Evolutionary conservation across 2,797 vertebrate species (phyloP).

Genomic region (Heterohyrax brucei): DNA sequence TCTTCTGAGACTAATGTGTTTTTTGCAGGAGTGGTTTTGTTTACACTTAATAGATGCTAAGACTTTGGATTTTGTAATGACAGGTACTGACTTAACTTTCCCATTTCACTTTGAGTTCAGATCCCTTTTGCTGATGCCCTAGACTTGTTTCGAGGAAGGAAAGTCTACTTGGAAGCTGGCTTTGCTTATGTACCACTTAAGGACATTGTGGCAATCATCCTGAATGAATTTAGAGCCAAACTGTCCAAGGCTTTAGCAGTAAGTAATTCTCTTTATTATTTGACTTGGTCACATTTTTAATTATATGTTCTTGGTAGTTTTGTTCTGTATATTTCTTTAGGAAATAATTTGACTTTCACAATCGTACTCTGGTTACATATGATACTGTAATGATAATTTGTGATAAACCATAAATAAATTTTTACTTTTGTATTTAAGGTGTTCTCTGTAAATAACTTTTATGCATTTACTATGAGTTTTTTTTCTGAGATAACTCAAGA

Average conservation of each 20-base stretch:
- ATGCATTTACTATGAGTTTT: not conserved
- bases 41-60: not conserved
- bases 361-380: slow-evolving; percentile 50
- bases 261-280: slow-evolving; percentile 89
- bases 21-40: slow-evolving; percentile 54
- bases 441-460: not conserved
- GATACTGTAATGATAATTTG: not conserved
- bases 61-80: slow-evolving; percentile 23
- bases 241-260: slow-evolving; percentile 98
- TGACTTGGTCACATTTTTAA: not conserved
- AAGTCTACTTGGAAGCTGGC: slow-evolving; percentile 95
- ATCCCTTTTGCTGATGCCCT: slow-evolving; percentile 97
- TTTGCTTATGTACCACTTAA: slow-evolving; percentile 96
- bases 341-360: slow-evolving; percentile 60
- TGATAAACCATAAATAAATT: not conserved
- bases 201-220: slow-evolving; percentile 95
- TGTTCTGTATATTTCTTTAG: slow-evolving; percentile 65
- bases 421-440: slow-evolving; percentile 17
- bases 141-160: slow-evolving; percentile 96
- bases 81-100: slow-evolving; percentile 44
- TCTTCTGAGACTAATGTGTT: slow-evolving; percentile 1
- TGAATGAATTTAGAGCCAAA: slow-evolving; percentile 96
- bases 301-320: slow-evolving; percentile 51
- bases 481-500: not conserved
- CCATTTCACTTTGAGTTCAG: slow-evolving; percentile 88